Conservation (phyloP, 2,797 vertebrate genomes). For the Fundulus diaphanus region DNA sequence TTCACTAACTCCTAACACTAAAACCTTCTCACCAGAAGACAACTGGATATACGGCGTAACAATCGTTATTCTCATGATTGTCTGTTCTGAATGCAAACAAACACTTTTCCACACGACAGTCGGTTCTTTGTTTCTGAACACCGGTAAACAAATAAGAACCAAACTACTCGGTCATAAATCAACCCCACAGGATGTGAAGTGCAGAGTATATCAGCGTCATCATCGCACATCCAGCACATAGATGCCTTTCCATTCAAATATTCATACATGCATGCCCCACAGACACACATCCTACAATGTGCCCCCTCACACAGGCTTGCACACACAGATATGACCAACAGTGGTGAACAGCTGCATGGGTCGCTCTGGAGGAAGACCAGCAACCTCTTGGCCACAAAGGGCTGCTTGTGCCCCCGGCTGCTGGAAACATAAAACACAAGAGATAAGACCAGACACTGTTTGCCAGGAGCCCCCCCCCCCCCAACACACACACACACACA, state of each 20-base stretch:
- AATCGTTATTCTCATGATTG: too few species aligned
- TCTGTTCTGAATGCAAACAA: too few species aligned
- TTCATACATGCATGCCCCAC: conserved; percentile 20
- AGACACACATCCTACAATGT: conserved; percentile 34
- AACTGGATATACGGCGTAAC: neutral
- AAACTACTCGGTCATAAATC: neutral
- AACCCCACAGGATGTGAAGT: neutral
- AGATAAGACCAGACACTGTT: conserved; percentile 80
- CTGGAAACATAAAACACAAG: conserved; percentile 80
- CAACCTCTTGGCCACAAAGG: conserved; percentile 83
- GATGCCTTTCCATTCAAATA: conserved; percentile 3
- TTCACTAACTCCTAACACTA: too few species aligned
- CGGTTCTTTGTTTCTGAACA: neutral
- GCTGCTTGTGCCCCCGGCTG: conserved; percentile 77
- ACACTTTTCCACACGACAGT: neutral
- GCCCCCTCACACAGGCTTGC: conserved; percentile 37
- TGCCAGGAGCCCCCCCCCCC: conserved; percentile 69
- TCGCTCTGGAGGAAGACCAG: conserved; percentile 76
- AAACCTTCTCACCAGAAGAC: neutral
- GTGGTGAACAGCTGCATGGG: conserved; percentile 83
- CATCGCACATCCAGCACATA: neutral
- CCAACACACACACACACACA: conserved; percentile 46
- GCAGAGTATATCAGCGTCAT: neutral
- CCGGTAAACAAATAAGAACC: neutral
- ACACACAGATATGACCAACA: conserved; percentile 74